These are phyloP conservation scores for Scaptodrosophila latifasciaeformis DNA, from an alignment of 2,888 invertebrate species.

Conservation along the genomic window DNA sequence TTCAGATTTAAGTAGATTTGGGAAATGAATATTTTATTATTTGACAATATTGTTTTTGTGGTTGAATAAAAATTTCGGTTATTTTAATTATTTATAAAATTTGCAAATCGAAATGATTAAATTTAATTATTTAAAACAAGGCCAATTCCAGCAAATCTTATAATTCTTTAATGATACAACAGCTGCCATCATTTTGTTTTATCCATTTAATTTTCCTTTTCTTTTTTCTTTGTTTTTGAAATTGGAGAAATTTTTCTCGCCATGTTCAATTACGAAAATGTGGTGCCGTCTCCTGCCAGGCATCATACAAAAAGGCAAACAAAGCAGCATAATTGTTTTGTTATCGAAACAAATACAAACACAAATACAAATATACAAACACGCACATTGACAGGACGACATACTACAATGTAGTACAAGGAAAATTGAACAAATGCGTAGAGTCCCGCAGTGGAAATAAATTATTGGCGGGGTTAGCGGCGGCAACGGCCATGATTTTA, in stretches of 20 bases:
- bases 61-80: too few species aligned
- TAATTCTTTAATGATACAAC: too few species aligned
- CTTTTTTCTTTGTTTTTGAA: too few species aligned
- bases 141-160: too few species aligned
- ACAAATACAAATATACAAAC: constrained; percentile 6
- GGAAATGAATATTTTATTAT: too few species aligned
- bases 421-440: constrained; percentile 1
- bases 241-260: constrained; percentile 41
- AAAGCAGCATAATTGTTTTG: constrained; percentile 59
- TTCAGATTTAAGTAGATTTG: too few species aligned
- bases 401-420: constrained; percentile 6
- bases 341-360: constrained; percentile 45
- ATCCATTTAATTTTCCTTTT: too few species aligned
- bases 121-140: too few species aligned
- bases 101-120: neutral
- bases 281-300: constrained; percentile 20
- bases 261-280: constrained; percentile 50
- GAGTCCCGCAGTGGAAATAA: constrained; percentile 50
- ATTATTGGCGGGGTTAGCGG: constrained; percentile 46
- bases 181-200: too few species aligned
- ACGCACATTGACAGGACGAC: neutral
- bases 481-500: constrained; percentile 53
- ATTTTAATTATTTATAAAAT: neutral
- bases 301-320: constrained; percentile 35
- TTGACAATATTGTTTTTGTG: too few species aligned